Evolutionary conservation across 2,888 invertebrate species (phyloP), one percentile per base, ranked within the genome.

Genomic region (Anticlea derivata): DNA sequence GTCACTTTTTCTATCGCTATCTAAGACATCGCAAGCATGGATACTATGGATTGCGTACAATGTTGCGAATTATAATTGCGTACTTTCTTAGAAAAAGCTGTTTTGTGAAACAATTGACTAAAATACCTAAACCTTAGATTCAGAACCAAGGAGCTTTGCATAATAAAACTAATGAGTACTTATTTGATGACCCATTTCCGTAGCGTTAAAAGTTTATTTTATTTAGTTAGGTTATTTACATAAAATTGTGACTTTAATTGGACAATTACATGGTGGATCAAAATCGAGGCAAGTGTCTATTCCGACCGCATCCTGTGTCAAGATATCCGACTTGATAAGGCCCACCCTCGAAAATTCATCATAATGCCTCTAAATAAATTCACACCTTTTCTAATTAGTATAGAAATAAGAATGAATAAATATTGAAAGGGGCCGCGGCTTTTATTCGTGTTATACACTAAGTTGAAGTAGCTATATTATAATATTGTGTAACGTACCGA

Each of bases 321-420:
- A 83, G 85, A 86, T 86, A 83, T 78, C 65, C 61, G 57, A 69
- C 60, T 48, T 70, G 86, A 87, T 86, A 84, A 82, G 60, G 85
- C 78, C 85, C 85, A 84, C 86, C 85, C 86, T 81, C 73, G 64
- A 77, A 78, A 48, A 79, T 62, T 73, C 73, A 78, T 73, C 73
- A 78, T 75, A 75, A 79, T 79, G 67, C 73, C 75, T 70, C 72
- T 78, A 70, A 80, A 77, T 78, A 86, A 83, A 87, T 88, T 89
- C 87, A 89, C 88, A 89, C 89, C 88, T 88, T 82, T 73, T 76
- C 78, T 86, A 87, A 88, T 88, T 86, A 84, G 83, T 75, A 73
- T 74, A 63, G 74, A 79, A 86, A 86, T 85, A 84, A 78, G 75
- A 73, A 75, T 78, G 78, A 79, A 85, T 86, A 82, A 82, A 83